Conservation (phyloP, 2,797 vertebrate species). For the Hydrophis major region DNA sequence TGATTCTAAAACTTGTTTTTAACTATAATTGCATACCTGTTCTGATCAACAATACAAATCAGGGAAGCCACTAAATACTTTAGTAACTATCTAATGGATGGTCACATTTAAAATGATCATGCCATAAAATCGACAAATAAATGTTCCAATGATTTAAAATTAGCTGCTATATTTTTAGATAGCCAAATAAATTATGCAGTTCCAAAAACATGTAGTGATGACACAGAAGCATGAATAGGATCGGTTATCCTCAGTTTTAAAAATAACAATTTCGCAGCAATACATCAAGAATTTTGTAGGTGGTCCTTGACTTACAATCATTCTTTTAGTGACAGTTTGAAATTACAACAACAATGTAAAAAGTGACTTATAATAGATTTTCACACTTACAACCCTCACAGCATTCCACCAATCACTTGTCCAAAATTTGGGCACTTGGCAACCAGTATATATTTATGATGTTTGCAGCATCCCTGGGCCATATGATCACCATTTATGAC, state of each 20-base stretch:
- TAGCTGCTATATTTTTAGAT: background rate
- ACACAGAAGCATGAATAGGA: background rate
- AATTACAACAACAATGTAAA: background rate
- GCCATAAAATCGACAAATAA: background rate
- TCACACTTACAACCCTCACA: too few relatives aligned
- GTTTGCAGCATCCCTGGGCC: background rate
- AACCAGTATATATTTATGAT: background rate
- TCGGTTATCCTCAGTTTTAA: background rate
- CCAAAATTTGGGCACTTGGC: background rate
- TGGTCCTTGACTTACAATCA: background rate
- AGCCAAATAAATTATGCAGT: background rate
- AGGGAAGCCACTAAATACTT: background rate
- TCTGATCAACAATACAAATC: background rate
- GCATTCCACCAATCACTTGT: background rate
- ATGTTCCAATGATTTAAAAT: background rate
- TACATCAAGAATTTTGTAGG: background rate
- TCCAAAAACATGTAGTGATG: background rate
- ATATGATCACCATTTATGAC: background rate
- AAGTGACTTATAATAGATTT: too few relatives aligned
- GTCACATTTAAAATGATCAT: background rate
- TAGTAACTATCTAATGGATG: background rate
- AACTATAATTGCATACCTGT: background rate
- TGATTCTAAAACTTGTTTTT: background rate
- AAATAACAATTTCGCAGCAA: background rate
- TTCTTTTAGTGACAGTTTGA: background rate